Evolutionary conservation across 2,888 invertebrate species (phyloP).

Genomic region (Caenorhabditis panamensis): DNA sequence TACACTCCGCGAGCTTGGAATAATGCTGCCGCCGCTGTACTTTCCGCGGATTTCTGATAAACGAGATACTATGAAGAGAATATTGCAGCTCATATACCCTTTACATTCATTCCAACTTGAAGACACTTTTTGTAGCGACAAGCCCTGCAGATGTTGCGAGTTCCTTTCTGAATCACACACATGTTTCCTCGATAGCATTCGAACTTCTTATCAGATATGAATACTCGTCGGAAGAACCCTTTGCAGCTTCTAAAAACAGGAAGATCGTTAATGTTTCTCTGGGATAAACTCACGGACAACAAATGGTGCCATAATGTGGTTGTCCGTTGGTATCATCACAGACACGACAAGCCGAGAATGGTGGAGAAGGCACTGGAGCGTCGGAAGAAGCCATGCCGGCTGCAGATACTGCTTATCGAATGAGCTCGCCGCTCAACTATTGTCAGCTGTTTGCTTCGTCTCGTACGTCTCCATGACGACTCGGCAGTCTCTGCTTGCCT

Average conservation of each 20-base stretch:
- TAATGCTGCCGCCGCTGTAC: constrained; percentile 14
- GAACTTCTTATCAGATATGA: constrained; percentile 61
- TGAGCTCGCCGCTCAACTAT: constrained; percentile 4
- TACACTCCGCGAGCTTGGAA: constrained; percentile 24
- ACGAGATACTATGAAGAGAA: constrained; percentile 8
- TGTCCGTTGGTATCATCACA: constrained; percentile 63
- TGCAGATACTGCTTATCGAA: not conserved
- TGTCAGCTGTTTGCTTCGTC: constrained; percentile 11
- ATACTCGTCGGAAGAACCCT: constrained; percentile 67
- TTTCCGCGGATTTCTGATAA: constrained; percentile 61
- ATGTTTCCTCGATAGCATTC: constrained; percentile 66
- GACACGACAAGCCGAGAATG: constrained; percentile 54
- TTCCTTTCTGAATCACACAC: constrained; percentile 61
- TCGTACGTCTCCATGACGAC: constrained; percentile 38
- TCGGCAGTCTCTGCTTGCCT: constrained; percentile 2
- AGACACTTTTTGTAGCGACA: constrained; percentile 69
- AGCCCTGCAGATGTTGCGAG: constrained; percentile 63
- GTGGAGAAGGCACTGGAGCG: not conserved
- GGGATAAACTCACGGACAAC: constrained; percentile 63
- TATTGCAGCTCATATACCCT: constrained; percentile 26
- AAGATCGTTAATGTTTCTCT: not conserved
- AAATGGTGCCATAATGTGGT: constrained; percentile 66
- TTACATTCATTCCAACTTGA: constrained; percentile 66
- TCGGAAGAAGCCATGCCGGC: constrained; percentile 38
- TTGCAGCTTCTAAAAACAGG: constrained; percentile 64